Evolutionary conservation across 2,113 vertebrate species (phyloP).

Genomic region (Clarias gariepinus): DNA sequence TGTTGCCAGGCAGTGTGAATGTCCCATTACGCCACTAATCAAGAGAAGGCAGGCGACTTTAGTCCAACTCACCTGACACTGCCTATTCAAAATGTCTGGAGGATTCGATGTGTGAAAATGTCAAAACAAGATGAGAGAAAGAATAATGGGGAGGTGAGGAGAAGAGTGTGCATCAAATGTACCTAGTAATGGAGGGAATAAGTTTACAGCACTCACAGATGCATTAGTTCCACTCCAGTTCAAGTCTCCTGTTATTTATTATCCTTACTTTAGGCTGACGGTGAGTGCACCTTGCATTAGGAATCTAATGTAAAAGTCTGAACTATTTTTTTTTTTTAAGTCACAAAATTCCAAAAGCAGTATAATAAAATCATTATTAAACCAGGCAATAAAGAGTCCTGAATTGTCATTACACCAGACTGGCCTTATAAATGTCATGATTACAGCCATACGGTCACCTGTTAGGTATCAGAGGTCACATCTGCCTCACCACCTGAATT

Average conservation of each 20-base stretch:
- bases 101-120: slow-evolving; percentile 56
- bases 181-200: slow-evolving; percentile 4
- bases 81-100: slow-evolving; percentile 50
- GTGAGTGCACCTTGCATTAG: neutral
- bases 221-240: slow-evolving; percentile 23
- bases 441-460: neutral
- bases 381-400: neutral
- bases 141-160: neutral
- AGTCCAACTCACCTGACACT: slow-evolving; percentile 33
- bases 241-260: neutral
- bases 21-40: slow-evolving; percentile 32
- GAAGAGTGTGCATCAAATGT: neutral
- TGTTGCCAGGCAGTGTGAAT: slow-evolving; percentile 51
- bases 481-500: neutral
- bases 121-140: slow-evolving; percentile 31
- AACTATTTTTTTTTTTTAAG: too few relatives aligned
- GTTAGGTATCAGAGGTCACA: neutral
- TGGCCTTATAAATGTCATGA: neutral
- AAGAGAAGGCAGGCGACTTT: slow-evolving; percentile 28
- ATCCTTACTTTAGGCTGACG: neutral
- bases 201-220: slow-evolving; percentile 1
- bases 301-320: neutral
- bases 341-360: neutral
- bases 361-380: neutral
- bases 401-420: neutral